phyloP scores from a whole-genome alignment of 2,797 vertebrate species.

The Crenichthys baileyi region DNA sequence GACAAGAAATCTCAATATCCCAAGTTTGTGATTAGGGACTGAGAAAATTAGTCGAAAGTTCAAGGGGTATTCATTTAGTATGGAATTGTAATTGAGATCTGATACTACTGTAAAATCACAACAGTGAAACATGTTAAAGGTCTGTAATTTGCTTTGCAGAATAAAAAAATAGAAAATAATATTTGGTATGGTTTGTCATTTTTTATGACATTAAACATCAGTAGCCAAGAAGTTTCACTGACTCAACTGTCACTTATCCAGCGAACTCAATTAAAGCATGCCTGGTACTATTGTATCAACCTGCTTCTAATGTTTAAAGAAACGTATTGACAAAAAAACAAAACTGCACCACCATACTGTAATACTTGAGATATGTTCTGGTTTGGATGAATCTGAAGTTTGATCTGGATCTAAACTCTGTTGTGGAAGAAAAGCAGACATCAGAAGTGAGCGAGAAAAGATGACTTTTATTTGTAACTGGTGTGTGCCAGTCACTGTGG shows the following conservation, averaged over 20 bases:
- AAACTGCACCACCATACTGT: neutral
- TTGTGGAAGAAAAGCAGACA: conserved; percentile 26
- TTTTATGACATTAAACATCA: neutral
- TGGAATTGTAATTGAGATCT: too few species aligned
- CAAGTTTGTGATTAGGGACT: too few species aligned
- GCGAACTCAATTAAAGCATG: too few species aligned
- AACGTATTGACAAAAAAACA: neutral
- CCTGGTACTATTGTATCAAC: neutral
- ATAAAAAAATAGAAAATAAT: too few species aligned
- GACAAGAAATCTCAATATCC: too few species aligned
- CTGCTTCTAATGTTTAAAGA: conserved; percentile 1
- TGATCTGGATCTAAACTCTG: conserved; percentile 12
- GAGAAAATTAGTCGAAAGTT: too few species aligned
- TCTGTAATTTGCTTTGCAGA: too few species aligned
- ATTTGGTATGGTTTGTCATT: too few species aligned
- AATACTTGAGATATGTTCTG: neutral
- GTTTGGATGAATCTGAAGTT: conserved; percentile 14
- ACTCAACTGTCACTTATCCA: neutral
- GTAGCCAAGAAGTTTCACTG: neutral
- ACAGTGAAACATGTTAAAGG: too few species aligned
- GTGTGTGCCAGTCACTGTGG: conserved; percentile 41
- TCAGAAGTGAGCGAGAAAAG: conserved; percentile 20
- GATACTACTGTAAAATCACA: too few species aligned
- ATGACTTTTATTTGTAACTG: conserved; percentile 36
- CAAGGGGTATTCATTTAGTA: too few species aligned